Percentiles rank a stretch among this genome's conserved stretches.
These are phyloP conservation scores for Kryphioiulus occultus DNA, from an alignment of 2,888 invertebrate genomes.

Conservation along the genomic window DNA sequence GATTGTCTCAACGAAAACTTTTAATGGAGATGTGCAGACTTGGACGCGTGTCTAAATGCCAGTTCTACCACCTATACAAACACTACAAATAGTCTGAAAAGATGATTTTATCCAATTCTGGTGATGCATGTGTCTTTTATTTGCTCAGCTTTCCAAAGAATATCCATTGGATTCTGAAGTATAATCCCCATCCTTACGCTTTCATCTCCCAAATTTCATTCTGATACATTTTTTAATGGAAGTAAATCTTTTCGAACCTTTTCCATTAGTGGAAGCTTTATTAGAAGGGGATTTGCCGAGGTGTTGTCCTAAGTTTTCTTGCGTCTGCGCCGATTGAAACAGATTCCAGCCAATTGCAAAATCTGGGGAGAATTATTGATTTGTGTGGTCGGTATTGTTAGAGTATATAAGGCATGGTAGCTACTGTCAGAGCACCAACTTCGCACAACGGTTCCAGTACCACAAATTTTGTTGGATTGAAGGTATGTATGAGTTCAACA, in stretches of 20 bases:
- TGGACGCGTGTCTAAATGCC: background rate
- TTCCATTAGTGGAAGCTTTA: slow-evolving; percentile 45
- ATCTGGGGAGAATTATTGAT: background rate
- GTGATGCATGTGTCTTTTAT: background rate
- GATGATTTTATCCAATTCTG: background rate
- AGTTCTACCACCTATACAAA: background rate
- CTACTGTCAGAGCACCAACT: background rate
- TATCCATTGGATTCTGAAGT: background rate
- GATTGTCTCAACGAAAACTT: background rate
- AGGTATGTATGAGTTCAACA: background rate
- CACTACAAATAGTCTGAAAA: background rate
- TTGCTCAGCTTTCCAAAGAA: background rate
- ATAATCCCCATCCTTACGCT: background rate
- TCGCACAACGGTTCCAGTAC: background rate
- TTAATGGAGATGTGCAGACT: background rate
- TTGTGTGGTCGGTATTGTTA: background rate
- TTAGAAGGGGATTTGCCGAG: background rate
- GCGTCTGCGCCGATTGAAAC: background rate
- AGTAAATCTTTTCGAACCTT: slow-evolving; percentile 39
- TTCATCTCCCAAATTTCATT: background rate
- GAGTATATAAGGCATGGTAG: background rate
- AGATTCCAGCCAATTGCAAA: slow-evolving; percentile 9
- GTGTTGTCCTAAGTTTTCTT: background rate
- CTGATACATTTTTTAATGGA: slow-evolving; percentile 8
- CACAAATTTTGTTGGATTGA: background rate